Percentiles rank a stretch among this genome's conserved stretches.
These are phyloP conservation scores for Isaurus tuberculatus DNA, from an alignment of 92 coral and sea anemone genomes.

Conservation along the genomic window DNA sequence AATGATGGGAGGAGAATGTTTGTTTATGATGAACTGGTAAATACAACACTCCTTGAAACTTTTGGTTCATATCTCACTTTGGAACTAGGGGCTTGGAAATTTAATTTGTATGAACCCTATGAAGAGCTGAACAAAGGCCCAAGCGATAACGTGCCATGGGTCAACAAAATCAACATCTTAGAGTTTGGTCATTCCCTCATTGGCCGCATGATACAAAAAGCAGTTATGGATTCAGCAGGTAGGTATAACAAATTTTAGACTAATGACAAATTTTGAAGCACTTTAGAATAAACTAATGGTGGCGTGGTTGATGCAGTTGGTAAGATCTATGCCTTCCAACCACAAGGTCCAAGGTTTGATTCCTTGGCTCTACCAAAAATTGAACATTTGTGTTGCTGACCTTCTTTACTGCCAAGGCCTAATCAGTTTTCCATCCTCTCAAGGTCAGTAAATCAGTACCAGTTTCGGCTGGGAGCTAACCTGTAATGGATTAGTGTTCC, in stretches of 20 bases:
- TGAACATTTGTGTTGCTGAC: too few species aligned
- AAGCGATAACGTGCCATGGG: conserved; percentile 90
- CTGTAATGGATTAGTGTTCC: too few species aligned
- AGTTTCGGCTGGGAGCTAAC: too few species aligned
- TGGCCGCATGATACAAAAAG: conserved; percentile 78
- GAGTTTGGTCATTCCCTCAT: conserved; percentile 71
- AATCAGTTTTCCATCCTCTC: too few species aligned
- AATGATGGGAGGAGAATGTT: conserved; percentile 70
- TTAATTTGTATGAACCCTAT: conserved; percentile 78
- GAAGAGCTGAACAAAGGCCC: conserved; percentile 75
- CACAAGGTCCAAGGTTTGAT: too few species aligned
- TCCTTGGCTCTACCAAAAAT: too few species aligned
- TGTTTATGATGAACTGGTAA: conserved; percentile 74
- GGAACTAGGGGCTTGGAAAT: conserved; percentile 88
- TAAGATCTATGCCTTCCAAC: too few species aligned
- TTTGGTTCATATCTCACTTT: conserved; percentile 57
- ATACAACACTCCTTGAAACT: conserved; percentile 35
- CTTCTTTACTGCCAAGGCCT: too few species aligned
- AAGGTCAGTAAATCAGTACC: too few species aligned
- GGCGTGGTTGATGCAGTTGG: too few species aligned
- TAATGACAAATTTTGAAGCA: not conserved
- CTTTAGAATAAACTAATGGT: not conserved
- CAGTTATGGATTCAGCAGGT: conserved; percentile 79
- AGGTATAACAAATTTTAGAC: too few species aligned
- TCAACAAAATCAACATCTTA: conserved; percentile 72